Conservation (phyloP, 2,797 vertebrate species). For the Lophius americanus region DNA sequence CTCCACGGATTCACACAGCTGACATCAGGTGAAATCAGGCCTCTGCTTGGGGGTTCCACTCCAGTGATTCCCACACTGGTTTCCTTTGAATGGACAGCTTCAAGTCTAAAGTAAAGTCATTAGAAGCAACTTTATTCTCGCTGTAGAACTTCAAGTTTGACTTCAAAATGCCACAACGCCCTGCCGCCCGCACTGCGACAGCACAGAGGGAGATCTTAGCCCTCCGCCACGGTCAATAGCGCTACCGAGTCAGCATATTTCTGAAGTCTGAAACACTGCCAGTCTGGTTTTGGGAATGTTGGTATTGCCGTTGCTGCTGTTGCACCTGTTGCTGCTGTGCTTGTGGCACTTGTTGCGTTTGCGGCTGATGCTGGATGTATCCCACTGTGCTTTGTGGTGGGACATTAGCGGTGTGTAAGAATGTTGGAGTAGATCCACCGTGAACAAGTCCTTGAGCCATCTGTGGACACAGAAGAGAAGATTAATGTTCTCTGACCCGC, state of each 20-base stretch:
- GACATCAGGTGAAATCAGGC: constrained; percentile 23
- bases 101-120: constrained; percentile 55
- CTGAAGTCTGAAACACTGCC: constrained; percentile 84
- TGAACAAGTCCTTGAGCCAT: constrained; percentile 82
- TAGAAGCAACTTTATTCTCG: constrained; percentile 22
- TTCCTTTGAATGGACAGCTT: constrained; percentile 38
- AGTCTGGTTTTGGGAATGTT: constrained; percentile 79
- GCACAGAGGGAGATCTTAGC: constrained; percentile 34
- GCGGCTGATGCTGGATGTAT: constrained; percentile 83
- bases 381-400: constrained; percentile 80
- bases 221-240: constrained; percentile 12
- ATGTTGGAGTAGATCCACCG: constrained; percentile 64
- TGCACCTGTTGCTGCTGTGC: constrained; percentile 78
- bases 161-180: constrained; percentile 37
- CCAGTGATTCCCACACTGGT: constrained; percentile 10
- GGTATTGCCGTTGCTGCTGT: constrained; percentile 83
- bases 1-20: constrained; percentile 12
- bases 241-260: constrained; percentile 86
- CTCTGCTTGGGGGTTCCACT: constrained; percentile 27
- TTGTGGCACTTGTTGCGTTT: constrained; percentile 75
- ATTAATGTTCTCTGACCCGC: background rate
- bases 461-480: constrained; percentile 66
- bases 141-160: constrained; percentile 46
- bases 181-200: constrained; percentile 28
- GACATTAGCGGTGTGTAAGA: constrained; percentile 80